These are phyloP conservation scores for Temnothorax unifasciatus DNA, from an alignment of 2,888 invertebrate species.

Conservation along the genomic window DNA sequence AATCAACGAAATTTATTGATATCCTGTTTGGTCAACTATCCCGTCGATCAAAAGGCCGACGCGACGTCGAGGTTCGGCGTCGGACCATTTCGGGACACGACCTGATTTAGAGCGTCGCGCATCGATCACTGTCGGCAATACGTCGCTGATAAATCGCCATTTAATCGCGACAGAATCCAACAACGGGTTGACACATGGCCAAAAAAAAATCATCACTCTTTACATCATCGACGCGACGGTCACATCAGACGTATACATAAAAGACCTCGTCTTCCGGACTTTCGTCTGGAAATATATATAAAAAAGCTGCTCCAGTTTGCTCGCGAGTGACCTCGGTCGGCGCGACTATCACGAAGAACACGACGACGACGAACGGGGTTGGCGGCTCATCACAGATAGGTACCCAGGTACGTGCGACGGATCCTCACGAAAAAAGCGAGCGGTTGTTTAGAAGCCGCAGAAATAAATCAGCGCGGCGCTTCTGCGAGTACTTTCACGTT, in stretches of 20 bases:
- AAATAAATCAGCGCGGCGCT: slow-evolving; percentile 83
- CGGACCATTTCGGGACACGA: slow-evolving; percentile 52
- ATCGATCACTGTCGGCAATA: slow-evolving; percentile 70
- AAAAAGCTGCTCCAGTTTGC: slow-evolving; percentile 74
- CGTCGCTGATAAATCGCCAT: slow-evolving; percentile 71
- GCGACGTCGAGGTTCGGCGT: slow-evolving; percentile 6
- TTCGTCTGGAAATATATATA: slow-evolving; percentile 52
- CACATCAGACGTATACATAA: slow-evolving; percentile 57
- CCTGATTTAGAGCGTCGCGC: slow-evolving; percentile 62
- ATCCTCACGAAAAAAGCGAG: slow-evolving; percentile 66
- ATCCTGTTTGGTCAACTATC: background rate
- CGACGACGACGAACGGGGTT: slow-evolving; percentile 44
- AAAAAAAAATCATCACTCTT: slow-evolving; percentile 65
- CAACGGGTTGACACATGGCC: slow-evolving; percentile 56
- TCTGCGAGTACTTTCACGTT: slow-evolving; percentile 76
- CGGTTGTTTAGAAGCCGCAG: slow-evolving; percentile 66
- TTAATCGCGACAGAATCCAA: slow-evolving; percentile 68
- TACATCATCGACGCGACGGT: slow-evolving; percentile 58
- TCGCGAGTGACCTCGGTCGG: slow-evolving; percentile 17
- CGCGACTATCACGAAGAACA: background rate
- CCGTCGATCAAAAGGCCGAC: slow-evolving; percentile 30
- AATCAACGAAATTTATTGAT: slow-evolving; percentile 46
- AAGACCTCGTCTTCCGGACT: slow-evolving; percentile 63
- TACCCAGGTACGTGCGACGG: slow-evolving; percentile 37
- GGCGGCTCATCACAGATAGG: slow-evolving; percentile 50